Evolutionary conservation across 2,113 vertebrate species (phyloP).

Genomic region (Typhlomys cinereus): DNA sequence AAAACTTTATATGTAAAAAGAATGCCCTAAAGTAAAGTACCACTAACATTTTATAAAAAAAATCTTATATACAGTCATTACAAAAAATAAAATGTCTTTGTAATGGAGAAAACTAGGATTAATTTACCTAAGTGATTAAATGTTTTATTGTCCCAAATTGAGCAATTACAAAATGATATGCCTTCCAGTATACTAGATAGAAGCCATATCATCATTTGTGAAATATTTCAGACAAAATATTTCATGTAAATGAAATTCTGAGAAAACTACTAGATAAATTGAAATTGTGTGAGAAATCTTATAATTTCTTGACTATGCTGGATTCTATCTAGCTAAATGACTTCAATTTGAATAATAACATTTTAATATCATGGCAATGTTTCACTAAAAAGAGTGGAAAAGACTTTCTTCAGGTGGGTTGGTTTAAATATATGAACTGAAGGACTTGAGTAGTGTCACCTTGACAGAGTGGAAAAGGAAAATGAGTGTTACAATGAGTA

Average conservation of each 20-base stretch:
- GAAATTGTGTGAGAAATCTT: neutral
- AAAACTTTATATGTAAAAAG: too few species aligned
- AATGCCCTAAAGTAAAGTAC: too few species aligned
- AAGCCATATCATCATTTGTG: neutral
- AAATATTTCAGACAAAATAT: neutral
- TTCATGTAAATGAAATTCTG: neutral
- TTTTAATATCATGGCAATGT: neutral
- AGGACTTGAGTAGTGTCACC: neutral
- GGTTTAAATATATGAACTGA: neutral
- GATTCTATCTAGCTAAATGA: neutral
- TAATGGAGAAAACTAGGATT: neutral
- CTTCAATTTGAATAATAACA: neutral
- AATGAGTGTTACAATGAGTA: too few species aligned
- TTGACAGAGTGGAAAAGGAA: neutral
- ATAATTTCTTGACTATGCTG: neutral
- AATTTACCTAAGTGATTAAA: neutral
- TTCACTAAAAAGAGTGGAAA: too few species aligned
- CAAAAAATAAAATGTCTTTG: neutral
- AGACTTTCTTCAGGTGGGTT: too few species aligned
- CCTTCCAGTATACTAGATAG: neutral
- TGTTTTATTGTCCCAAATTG: neutral
- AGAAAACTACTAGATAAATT: neutral
- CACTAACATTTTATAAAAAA: too few species aligned
- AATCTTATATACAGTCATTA: too few species aligned
- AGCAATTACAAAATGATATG: neutral